Base-by-base conservation (phyloP, 1,140 invertebrate genomes). In the Bacillus rossius region DNA sequence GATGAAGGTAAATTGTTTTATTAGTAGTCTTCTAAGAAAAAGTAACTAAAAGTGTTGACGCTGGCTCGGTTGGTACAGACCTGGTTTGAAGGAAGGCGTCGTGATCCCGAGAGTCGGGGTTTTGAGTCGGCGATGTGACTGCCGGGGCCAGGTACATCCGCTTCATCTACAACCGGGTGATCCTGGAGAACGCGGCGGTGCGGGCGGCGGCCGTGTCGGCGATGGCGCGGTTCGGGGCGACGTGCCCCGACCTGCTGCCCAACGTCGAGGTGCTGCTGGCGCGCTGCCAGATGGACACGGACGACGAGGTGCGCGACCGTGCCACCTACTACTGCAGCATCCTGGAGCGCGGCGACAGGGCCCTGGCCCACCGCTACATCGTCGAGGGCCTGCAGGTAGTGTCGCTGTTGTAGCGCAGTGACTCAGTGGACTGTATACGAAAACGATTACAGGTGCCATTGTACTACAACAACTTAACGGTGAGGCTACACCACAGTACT, bases 131-230 rank as follows among this genome's bases (percentile, higher is more conserved):
- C 51, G 3, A 10, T 55, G 13, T 19, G 19, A 23, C 29, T 59
- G 20, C 16, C n/a, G n/a, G 5, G 37, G 47, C 13, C 7, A 77
- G 89, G 61, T 99, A 99, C 71, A 99, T 99, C 65, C 83, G 98
- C 3, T 99, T 96, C 69, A 99, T 99, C 66, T 99, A 99, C 72
- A 99, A 99, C 75, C 83, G 98, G 43, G 94, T 99, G 0, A 98
- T 99, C 62, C 76, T 99, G 29, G 98, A 99, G 69, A 93, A 91
- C 68, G 92, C 96, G 0, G 87, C 93, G 34, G 94, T 99, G 0
- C 79, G 95, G 41, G 94, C 94, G 0, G 97, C 97, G 3, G 97
- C 98, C 7, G 96, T 99, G 0, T 94, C 94, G 2, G 95, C 97
- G 0, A 81, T 99, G 62, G 94, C 97, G 4, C 95, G 97, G 69